Base-by-base conservation (phyloP, 2,113 vertebrate species). In the Alligator sinensis region DNA sequence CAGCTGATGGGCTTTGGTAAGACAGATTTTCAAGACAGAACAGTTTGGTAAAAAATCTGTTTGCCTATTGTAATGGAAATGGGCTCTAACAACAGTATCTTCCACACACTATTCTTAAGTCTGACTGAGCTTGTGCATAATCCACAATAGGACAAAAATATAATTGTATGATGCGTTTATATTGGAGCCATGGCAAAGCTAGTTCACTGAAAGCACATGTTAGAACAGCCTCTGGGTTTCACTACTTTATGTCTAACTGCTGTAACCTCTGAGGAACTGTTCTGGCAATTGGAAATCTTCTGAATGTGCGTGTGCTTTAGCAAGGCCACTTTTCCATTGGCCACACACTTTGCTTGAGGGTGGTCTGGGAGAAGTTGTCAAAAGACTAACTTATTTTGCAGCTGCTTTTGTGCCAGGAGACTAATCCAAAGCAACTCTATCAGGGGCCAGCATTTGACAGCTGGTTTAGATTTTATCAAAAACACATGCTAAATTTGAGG, bases 31-130 rank as follows among this genome's bases (percentile, higher is more conserved):
- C n/a, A 30, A 2, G 15, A 61, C 22, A 27, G 75, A 86, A 12
- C 9, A 72, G 28, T 92, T 88, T 90, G 80, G 72, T 72, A 85
- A 92, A 80, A 81, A 63, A 70, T 30, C 15, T 92, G 24, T 55
- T 70, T 74, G 19, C 14, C 59, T 78, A n/a, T 80, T 87, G 54
- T 64, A 27, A 57, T 78, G 80, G n/a, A 64, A 88, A 78, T 47
- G 62, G 18, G 72, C 94, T 87, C 90, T 84, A 90, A 94, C 84
- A 86, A 95, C 28, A 81, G 28, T 4, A 0, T 83, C 90, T 66
- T 93, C 77, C 81, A 22, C 72, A 76, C 38, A 77, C 91, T 59
- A 84, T 84, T 77, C 62, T 90, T 94, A 60, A 76, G 78, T 92
- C 54, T 66, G 57, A 5, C 83, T 68, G 82, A 72, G 60, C 77